Conservation (phyloP, 2,888 invertebrate genomes). For the Pristionchus fissidentatus region DNA sequence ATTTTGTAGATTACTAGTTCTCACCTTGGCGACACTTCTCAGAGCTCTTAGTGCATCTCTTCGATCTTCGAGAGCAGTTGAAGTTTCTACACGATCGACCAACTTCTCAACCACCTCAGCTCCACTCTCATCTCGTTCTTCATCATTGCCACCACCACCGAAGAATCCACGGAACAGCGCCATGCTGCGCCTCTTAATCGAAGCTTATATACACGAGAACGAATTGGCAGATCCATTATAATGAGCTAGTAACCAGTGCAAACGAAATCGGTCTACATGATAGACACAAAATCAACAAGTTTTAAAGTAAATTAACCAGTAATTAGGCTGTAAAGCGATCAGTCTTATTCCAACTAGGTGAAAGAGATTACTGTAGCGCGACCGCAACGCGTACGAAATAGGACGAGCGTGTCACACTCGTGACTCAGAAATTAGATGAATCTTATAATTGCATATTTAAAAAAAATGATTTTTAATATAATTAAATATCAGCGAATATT, state of each 20-base stretch:
- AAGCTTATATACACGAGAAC: background rate
- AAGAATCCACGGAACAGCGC: constrained; percentile 72
- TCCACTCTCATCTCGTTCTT: constrained; percentile 63
- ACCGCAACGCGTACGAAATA: background rate
- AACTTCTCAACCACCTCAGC: constrained; percentile 85
- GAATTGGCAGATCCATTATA: background rate
- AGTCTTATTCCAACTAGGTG: constrained; percentile 5
- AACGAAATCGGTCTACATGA: background rate
- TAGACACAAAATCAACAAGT: background rate
- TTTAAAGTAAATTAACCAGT: background rate
- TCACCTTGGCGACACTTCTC: constrained; percentile 82
- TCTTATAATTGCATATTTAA: background rate
- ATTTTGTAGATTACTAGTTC: constrained; percentile 7
- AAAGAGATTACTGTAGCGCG: background rate
- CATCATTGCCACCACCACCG: constrained; percentile 62
- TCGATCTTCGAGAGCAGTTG: constrained; percentile 92
- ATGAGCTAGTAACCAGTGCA: background rate
- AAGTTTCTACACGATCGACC: constrained; percentile 91
- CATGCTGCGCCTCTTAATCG: constrained; percentile 57
- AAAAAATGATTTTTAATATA: too few relatives aligned
- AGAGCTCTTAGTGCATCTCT: constrained; percentile 95
- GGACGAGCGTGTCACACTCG: background rate
- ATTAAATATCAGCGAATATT: too few relatives aligned
- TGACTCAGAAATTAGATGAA: background rate
- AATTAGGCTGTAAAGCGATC: background rate